These are phyloP conservation scores for Chrosomus eos DNA, from an alignment of 2,797 vertebrate species.

Conservation along the genomic window DNA sequence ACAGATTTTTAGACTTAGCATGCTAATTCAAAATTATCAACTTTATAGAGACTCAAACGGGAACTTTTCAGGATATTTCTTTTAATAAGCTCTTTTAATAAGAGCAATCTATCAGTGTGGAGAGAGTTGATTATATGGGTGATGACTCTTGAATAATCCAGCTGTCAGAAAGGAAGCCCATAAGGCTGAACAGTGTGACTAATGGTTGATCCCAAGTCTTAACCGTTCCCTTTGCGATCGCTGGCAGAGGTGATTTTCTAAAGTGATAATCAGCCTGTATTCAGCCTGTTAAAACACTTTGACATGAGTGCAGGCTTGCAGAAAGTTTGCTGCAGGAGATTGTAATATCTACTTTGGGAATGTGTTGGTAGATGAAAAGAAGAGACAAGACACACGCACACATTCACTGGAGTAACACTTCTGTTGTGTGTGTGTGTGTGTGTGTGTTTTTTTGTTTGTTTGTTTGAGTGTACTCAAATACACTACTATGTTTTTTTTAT, in stretches of 20 bases:
- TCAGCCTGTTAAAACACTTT: slow-evolving; percentile 30
- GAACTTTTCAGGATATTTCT: not conserved
- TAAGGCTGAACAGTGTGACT: slow-evolving; percentile 6
- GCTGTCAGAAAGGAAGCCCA: slow-evolving; percentile 35
- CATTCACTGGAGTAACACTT: not conserved
- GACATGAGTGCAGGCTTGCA: slow-evolving; percentile 22
- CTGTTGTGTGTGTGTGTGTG: not conserved
- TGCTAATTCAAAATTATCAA: not conserved
- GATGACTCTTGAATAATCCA: slow-evolving; percentile 35
- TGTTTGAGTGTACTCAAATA: not conserved
- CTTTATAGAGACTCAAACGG: not conserved
- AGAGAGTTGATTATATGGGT: slow-evolving; percentile 6
- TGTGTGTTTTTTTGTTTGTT: not conserved
- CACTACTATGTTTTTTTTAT: not conserved
- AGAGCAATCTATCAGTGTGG: not conserved
- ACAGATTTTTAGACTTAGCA: not conserved
- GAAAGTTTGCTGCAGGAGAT: slow-evolving; percentile 6
- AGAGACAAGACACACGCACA: not conserved
- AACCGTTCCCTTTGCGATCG: slow-evolving; percentile 16
- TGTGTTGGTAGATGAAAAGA: not conserved
- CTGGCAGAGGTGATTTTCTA: slow-evolving; percentile 40
- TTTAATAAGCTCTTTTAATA: slow-evolving; percentile 1
- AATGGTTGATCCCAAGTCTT: slow-evolving; percentile 22
- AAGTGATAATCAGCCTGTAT: slow-evolving; percentile 31
- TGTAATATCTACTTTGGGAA: slow-evolving; percentile 18